Evolutionary conservation across 2,888 invertebrate species (phyloP).

Genomic region (Epinotia bilunana): DNA sequence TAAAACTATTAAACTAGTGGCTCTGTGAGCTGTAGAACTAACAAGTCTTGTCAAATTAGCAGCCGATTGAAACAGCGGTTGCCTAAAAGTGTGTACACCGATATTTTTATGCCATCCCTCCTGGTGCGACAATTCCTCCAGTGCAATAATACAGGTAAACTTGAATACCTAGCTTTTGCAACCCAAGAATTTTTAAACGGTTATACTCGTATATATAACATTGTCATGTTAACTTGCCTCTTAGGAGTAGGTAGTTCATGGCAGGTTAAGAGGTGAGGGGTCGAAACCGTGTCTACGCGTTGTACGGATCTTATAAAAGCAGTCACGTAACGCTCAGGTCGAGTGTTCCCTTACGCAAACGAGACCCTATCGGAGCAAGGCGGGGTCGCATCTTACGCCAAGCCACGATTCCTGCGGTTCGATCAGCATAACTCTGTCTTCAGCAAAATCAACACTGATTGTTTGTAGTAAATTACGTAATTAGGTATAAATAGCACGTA

Average conservation of each 20-base stretch:
- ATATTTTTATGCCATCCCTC: too few species aligned
- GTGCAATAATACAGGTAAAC: too few species aligned
- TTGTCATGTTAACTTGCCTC: background rate
- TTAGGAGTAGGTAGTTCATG: conserved; percentile 25
- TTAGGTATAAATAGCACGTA: background rate
- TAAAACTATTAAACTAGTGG: too few species aligned
- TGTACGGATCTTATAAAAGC: conserved; percentile 40
- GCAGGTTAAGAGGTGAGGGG: conserved; percentile 8
- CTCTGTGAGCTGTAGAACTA: too few species aligned
- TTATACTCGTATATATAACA: background rate
- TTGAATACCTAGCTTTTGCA: background rate
- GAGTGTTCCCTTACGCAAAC: conserved; percentile 41
- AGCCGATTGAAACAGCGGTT: too few species aligned
- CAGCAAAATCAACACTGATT: conserved; percentile 22
- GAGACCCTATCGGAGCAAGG: conserved; percentile 26
- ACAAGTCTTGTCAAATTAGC: too few species aligned
- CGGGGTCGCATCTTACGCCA: conserved; percentile 13
- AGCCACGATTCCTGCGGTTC: conserved; percentile 23
- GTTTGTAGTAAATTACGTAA: background rate
- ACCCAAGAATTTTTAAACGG: background rate
- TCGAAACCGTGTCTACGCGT: conserved; percentile 37
- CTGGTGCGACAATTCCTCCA: too few species aligned
- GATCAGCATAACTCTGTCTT: conserved; percentile 21
- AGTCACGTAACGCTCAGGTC: conserved; percentile 43
- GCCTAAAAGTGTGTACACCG: too few species aligned